Base-by-base conservation (phyloP, 35 echinoderm and acorn worm genomes). In the Amphiura filiformis region DNA sequence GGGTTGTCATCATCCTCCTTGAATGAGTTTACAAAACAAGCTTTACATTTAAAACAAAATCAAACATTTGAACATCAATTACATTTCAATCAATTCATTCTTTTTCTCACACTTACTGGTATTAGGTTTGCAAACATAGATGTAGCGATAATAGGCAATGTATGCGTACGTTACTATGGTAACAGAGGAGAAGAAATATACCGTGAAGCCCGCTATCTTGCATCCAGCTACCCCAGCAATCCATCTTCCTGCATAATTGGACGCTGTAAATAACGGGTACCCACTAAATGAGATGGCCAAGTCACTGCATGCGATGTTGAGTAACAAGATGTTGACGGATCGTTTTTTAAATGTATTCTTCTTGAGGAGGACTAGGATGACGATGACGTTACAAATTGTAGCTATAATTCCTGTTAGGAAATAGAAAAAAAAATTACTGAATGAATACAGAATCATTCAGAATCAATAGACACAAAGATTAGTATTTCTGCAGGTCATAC, bases 271-370 rank as follows among this genome's bases (percentile, higher is more conserved):
- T 13, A 81, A 17, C 22, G 87, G 87, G 77, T 90, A 89, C 12
- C 87, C 92, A 36, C 81, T 41, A 38, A 93, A 78, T 13, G 92
- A 93, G 30, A 93, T 39, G 28, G 87, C 82, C 15, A 93, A 36
- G 38, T 93, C 92, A 44, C 87, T 93, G 14, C 86, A 17, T 12
- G 92, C 87, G 34, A 93, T 79, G 77, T 93, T 93, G 13, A 90
- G 23, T 1, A 93, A 49, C 31, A 93, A 82, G 12, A 93, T 26
- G 36, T 93, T 88, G 47, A 93, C 47, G 37, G 86, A 31, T 75
- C 87, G 81, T 76, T 89, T 89, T 36, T 65, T 39, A 28, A 93
- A 89, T 0, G 87, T 84, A 12, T 75, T 41, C 38, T 75, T 42
- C 76, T 57, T 88, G 11, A 82, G 23, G 20, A 89, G 76, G n/a